These are phyloP conservation scores for Rhagologus leucostigma DNA, from an alignment of 2,113 vertebrate genomes.

Conservation along the genomic window DNA sequence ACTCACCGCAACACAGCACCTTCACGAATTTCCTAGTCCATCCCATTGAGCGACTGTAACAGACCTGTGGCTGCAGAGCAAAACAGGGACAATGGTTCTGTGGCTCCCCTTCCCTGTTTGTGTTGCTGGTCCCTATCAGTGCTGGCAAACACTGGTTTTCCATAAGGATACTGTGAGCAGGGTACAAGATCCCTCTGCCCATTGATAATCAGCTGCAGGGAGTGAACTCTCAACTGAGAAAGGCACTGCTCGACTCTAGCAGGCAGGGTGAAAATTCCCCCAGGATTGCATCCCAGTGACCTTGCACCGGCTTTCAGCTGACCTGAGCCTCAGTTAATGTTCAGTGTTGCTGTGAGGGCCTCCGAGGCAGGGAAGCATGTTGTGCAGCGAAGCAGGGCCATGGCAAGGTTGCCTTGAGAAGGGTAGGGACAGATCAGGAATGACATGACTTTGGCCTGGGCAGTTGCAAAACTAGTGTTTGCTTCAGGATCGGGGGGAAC, in stretches of 20 bases:
- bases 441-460: neutral
- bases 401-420: neutral
- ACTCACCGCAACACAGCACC: no score
- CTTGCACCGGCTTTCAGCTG: neutral
- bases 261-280: neutral
- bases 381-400: neutral
- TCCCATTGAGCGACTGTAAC: fast-evolving
- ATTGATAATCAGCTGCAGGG: neutral
- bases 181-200: neutral
- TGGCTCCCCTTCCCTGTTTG: neutral
- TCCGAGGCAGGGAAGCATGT: neutral
- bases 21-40: neutral
- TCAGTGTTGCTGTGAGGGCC: neutral
- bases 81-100: fast-evolving
- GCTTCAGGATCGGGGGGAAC: neutral
- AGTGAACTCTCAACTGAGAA: neutral
- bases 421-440: neutral
- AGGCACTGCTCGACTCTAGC: neutral
- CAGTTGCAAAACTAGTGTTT: neutral
- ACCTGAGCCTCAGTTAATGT: neutral
- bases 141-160: neutral
- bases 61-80: neutral
- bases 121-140: neutral
- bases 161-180: neutral
- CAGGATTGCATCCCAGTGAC: neutral